A percentile compares a stretch with the other conserved stretches of the same genome.
phyloP scores from a whole-genome alignment of 2,888 invertebrate genomes.

The Esperia sulphurella region DNA sequence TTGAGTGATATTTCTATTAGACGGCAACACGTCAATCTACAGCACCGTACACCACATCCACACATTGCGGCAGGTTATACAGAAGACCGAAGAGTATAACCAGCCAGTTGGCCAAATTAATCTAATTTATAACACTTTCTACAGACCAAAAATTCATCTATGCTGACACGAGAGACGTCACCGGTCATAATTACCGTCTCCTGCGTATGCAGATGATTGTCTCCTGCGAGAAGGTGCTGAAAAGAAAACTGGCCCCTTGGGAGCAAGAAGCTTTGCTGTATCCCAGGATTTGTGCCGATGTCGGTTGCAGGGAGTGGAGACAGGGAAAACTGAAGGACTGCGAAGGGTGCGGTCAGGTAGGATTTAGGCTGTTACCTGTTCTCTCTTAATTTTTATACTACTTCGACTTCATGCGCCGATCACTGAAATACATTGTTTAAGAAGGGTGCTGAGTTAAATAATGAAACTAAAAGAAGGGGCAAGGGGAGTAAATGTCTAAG shows the following conservation, averaged over 20 bases:
- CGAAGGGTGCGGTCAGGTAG: conserved; percentile 77
- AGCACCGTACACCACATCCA: too few species aligned
- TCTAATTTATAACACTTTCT: neutral
- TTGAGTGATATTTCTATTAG: too few species aligned
- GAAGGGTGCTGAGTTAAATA: too few species aligned
- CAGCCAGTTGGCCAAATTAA: too few species aligned
- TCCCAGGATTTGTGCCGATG: conserved; percentile 80
- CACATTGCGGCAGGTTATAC: too few species aligned
- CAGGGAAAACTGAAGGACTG: conserved; percentile 74
- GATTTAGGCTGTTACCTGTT: neutral
- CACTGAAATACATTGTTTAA: too few species aligned
- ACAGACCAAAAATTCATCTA: conserved; percentile 78
- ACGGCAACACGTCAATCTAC: too few species aligned
- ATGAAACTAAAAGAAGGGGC: too few species aligned
- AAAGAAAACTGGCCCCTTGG: conserved; percentile 79
- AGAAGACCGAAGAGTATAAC: too few species aligned
- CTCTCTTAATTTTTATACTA: too few species aligned
- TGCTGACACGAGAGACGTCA: conserved; percentile 61
- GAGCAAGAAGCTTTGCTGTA: conserved; percentile 85
- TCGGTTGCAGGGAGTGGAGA: conserved; percentile 77
- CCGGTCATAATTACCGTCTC: conserved; percentile 80
- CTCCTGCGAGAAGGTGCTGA: conserved; percentile 78
- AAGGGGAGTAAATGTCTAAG: too few species aligned
- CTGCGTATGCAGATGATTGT: conserved; percentile 81
- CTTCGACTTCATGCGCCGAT: too few species aligned